Evolutionary conservation across 2,888 invertebrate species (phyloP), one percentile per base, ranked within the genome.

Genomic region (Melanostoma mellinum): DNA sequence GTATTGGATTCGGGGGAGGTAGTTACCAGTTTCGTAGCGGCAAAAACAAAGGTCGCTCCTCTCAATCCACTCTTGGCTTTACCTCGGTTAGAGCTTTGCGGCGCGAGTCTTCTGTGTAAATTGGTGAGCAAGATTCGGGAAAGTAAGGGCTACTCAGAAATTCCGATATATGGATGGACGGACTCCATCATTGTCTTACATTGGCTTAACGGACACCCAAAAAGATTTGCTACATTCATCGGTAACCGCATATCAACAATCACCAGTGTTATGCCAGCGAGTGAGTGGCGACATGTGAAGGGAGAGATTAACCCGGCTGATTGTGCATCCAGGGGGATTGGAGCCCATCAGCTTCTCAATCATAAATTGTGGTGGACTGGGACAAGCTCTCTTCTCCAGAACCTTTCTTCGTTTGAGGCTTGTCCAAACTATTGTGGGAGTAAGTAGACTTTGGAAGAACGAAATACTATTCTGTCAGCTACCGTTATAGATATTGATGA

Each of bases 161-260:
- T 60, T 60, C 50, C 60, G 6, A 9, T 56, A 4, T 71, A 60
- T 46, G 68, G 67, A 20, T 73, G 61, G 72, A 63, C 53, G 9
- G 72, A 55, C 10, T 73, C 61, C 3, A 52, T 9, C 6, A 71
- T 71, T 44, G 60, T 52, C 6, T 6, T 69, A 9, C 60, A 71
- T 36, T 73, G 72, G 55, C 38, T 73, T 10, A 63, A 73, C 9
- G 72, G 61, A 3, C 53, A 55, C 40, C n/a, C n/a, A n/a, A 32
- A 4, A n/a, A 63, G 35, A 9, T 65, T 73, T 10, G 53, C 61
- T 30, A 58, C 6, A 32, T 52, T 60, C 9, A 33, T 53, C 5
- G 71, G 40, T 1, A 58, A 71, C 35, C 58, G 58, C 0, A 56
- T 63, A 38, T 50, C 48, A 30, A 33, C 65, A 30, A 20, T 50